Conservation (phyloP, 2,113 vertebrate genomes). For the Oncorhynchus nerka region DNA sequence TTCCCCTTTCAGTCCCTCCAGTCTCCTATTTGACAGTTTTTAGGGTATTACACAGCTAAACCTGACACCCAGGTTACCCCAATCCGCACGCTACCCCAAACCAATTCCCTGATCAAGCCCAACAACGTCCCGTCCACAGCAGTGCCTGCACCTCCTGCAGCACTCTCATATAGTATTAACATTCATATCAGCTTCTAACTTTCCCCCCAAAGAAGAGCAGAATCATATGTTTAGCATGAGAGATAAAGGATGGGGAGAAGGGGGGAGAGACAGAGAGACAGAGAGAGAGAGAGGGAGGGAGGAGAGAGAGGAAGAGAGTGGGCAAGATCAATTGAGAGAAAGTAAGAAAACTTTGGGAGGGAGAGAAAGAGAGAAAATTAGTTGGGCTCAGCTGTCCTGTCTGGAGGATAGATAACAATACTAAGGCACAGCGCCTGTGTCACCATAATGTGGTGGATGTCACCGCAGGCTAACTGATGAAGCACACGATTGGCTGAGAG, state of each 20-base stretch:
- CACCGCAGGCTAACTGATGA: conserved; percentile 18
- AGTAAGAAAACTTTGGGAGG: not conserved
- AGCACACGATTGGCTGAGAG: not conserved
- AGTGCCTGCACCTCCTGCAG: conserved; percentile 55
- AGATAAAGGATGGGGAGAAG: not conserved
- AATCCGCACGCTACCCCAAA: not conserved
- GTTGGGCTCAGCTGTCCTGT: conserved; percentile 8
- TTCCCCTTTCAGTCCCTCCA: too few relatives aligned
- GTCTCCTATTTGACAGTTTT: not conserved
- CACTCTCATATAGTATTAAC: conserved; percentile 60
- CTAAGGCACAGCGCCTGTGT: conserved; percentile 15
- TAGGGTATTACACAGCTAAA: not conserved
- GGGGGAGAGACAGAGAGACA: not conserved
- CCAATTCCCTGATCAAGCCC: not conserved
- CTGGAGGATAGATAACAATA: conserved; percentile 6
- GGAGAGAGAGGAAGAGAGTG: not conserved
- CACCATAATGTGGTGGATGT: conserved; percentile 22
- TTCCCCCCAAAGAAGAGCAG: not conserved
- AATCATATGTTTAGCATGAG: not conserved
- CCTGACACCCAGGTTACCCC: not conserved
- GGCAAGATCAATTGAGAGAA: not conserved
- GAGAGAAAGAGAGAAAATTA: conserved; percentile 10
- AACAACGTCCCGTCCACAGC: conserved; percentile 31
- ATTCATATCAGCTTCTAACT: conserved; percentile 59
- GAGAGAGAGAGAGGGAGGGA: not conserved